Percentiles rank a stretch among this genome's conserved stretches.
Evolutionary conservation across 2,113 vertebrate genomes (phyloP).

Genomic region (Pangasianodon gigas): DNA sequence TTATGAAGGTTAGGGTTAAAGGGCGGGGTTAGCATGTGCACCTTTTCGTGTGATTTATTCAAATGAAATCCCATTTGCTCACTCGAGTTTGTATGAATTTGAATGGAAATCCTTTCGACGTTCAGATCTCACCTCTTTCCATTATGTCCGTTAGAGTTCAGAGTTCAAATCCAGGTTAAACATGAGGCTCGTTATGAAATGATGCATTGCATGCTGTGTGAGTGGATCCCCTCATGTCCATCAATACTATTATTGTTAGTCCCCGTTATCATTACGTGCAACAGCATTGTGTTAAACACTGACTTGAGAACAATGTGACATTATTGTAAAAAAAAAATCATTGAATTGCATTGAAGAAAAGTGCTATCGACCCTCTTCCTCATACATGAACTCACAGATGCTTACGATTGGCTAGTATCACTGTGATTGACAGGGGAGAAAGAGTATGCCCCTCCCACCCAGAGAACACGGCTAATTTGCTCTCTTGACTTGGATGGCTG

Average conservation of each 20-base stretch:
- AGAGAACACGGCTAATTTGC: too few relatives aligned
- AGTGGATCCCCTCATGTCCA: background rate
- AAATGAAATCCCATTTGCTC: background rate
- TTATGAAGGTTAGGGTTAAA: background rate
- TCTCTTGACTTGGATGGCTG: too few relatives aligned
- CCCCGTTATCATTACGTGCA: background rate
- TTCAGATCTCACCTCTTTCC: too few relatives aligned
- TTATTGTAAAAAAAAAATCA: background rate
- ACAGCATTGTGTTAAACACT: background rate
- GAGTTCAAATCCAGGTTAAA: background rate
- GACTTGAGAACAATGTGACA: background rate
- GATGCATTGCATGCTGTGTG: background rate
- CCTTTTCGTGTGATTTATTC: background rate
- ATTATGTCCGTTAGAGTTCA: background rate
- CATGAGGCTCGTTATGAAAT: background rate
- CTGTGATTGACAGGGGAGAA: background rate
- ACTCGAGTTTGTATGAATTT: background rate
- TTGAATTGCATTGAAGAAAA: background rate
- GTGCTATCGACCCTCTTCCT: background rate
- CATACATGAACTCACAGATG: slow-evolving; percentile 18
- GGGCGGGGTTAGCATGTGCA: background rate
- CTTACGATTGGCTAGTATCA: background rate
- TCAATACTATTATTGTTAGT: too few relatives aligned
- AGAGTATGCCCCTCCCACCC: background rate
- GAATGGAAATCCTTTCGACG: background rate